Conservation (phyloP, 2,113 vertebrate genomes). For the Zosterops pallidus region DNA sequence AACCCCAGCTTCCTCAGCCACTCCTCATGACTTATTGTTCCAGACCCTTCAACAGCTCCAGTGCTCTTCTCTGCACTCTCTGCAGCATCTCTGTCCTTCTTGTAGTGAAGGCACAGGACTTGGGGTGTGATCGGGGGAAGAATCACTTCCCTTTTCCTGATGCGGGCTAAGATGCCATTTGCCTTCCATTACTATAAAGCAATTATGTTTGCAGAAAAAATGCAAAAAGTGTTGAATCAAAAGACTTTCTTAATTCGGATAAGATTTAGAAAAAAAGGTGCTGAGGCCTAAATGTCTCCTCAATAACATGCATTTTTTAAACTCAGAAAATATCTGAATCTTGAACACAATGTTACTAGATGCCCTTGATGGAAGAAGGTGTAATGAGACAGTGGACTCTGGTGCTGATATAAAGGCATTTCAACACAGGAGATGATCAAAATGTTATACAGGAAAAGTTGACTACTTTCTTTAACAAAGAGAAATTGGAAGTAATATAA, state of each 20-base stretch:
- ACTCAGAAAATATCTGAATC: neutral
- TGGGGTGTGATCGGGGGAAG: neutral
- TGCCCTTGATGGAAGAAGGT: neutral
- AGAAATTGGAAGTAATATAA: neutral
- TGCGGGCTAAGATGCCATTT: neutral
- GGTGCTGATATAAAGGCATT: neutral
- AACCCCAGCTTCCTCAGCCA: neutral
- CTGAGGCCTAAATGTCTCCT: neutral
- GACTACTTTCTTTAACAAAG: neutral
- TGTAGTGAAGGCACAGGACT: fast-evolving
- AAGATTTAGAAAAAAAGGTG: neutral
- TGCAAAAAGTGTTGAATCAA: fast-evolving
- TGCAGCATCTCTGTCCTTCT: neutral
- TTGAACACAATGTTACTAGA: neutral
- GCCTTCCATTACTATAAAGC: neutral
- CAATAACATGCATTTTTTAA: neutral
- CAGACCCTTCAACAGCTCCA: neutral
- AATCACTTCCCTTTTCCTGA: neutral
- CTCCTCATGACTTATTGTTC: neutral
- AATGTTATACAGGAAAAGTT: neutral
- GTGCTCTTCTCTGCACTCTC: neutral
- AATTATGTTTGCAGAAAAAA: neutral
- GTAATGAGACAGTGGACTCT: neutral
- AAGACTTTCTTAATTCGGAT: neutral
- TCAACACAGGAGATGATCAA: neutral